phyloP scores from a whole-genome alignment of 1,140 invertebrate species.

The Nymphalis io region DNA sequence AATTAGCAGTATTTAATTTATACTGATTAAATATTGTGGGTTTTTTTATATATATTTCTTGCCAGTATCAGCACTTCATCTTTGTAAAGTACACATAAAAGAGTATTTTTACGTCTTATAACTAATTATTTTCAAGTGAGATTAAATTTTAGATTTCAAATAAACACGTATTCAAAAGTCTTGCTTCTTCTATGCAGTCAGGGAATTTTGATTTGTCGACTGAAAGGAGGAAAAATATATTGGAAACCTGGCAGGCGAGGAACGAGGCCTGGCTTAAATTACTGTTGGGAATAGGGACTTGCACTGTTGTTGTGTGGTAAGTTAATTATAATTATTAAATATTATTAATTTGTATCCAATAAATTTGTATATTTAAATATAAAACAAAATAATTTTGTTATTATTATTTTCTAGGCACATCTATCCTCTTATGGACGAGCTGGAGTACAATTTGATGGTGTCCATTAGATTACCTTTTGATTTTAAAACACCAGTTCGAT shows the following conservation, averaged over 20 bases:
- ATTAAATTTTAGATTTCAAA: conserved; percentile 12
- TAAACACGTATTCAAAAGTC: conserved; percentile 30
- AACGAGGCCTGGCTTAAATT: conserved; percentile 43
- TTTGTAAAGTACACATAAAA: too few species aligned
- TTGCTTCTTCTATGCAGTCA: conserved; percentile 57
- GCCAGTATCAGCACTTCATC: too few species aligned
- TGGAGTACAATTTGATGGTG: conserved; percentile 66
- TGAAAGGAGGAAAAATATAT: conserved; percentile 38
- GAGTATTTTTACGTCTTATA: background rate
- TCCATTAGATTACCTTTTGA: conserved; percentile 48
- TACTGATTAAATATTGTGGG: too few species aligned
- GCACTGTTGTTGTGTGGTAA: conserved; percentile 53
- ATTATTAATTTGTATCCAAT: too few species aligned
- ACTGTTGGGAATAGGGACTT: conserved; percentile 44
- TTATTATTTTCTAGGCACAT: conserved; percentile 50
- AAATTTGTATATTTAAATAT: too few species aligned
- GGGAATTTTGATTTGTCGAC: conserved; percentile 57
- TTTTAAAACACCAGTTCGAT: conserved; percentile 43
- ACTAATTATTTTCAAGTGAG: background rate
- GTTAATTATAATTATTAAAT: background rate
- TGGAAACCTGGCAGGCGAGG: conserved; percentile 46
- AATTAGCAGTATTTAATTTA: too few species aligned
- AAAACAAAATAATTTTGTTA: too few species aligned
- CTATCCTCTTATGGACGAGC: conserved; percentile 62
- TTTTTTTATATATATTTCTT: too few species aligned